Evolutionary conservation across 2,888 invertebrate genomes (phyloP).

Genomic region (Drosophila greeni): DNA sequence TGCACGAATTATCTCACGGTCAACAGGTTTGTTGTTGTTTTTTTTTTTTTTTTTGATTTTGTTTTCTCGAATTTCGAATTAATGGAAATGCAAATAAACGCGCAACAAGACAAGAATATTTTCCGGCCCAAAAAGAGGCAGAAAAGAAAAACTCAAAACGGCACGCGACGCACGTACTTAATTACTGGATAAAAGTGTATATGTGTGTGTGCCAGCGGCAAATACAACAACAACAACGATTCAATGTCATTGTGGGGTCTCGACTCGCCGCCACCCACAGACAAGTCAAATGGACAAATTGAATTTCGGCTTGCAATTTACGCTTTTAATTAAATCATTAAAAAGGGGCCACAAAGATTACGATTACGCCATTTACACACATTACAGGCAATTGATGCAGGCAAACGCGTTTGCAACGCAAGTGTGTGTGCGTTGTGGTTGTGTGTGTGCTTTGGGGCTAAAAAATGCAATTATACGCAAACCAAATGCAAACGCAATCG

Average conservation of each 20-base stretch:
- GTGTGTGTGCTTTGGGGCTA: constrained; percentile 23
- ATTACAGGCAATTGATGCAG: constrained; percentile 18
- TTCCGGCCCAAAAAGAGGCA: constrained; percentile 17
- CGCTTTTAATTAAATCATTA: constrained; percentile 72
- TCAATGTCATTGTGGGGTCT: constrained; percentile 9
- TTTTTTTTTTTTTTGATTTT: constrained; percentile 15
- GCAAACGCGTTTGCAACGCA: too few relatives aligned
- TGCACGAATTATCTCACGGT: constrained; percentile 40
- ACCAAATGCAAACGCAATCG: constrained; percentile 54
- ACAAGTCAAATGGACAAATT: constrained; percentile 58
- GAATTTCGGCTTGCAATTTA: constrained; percentile 68
- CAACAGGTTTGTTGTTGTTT: constrained; percentile 35
- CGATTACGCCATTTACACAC: constrained; percentile 52
- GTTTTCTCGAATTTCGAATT: constrained; percentile 1
- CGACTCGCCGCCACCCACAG: constrained; percentile 12
- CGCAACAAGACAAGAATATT: constrained; percentile 15
- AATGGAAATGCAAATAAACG: constrained; percentile 28
- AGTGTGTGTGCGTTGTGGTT: not conserved
- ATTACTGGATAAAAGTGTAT: constrained; percentile 22
- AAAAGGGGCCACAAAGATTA: constrained; percentile 71
- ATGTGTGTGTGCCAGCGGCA: constrained; percentile 2
- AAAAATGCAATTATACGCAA: constrained; percentile 63
- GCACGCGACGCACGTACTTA: constrained; percentile 37
- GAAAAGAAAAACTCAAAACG: constrained; percentile 30
- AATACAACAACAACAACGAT: not conserved